Conservation (phyloP, 1,140 invertebrate species). For the Hyphantria cunea region DNA sequence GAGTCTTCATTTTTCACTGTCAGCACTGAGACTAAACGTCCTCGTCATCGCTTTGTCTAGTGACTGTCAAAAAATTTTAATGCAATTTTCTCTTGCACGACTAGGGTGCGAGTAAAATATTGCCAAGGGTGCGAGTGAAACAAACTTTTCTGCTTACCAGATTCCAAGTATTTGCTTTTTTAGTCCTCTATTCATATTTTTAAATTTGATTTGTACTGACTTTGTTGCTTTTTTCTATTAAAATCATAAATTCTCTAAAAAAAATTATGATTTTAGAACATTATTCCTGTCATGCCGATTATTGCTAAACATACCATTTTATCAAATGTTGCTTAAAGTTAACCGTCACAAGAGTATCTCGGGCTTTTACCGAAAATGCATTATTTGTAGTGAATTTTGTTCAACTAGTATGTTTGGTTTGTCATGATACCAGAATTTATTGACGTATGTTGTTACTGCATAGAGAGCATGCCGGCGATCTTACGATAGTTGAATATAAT, state of each 20-base stretch:
- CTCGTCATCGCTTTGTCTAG: slow-evolving; percentile 65
- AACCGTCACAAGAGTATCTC: too few species aligned
- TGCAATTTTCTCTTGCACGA: slow-evolving; percentile 53
- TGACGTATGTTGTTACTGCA: slow-evolving; percentile 52
- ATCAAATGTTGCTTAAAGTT: too few species aligned
- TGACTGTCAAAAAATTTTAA: slow-evolving; percentile 71
- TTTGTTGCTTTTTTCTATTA: too few species aligned
- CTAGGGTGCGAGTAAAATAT: slow-evolving; percentile 47
- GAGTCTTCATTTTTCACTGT: slow-evolving; percentile 76
- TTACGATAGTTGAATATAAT: slow-evolving; percentile 67
- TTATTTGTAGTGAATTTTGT: slow-evolving; percentile 53
- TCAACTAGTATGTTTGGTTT: slow-evolving; percentile 58
- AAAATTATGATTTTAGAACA: too few species aligned
- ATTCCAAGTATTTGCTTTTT: slow-evolving; percentile 36
- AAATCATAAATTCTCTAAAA: too few species aligned
- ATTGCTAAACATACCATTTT: too few species aligned
- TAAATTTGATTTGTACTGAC: too few species aligned
- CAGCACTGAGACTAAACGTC: slow-evolving; percentile 62
- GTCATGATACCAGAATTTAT: slow-evolving; percentile 65
- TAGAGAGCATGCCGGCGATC: slow-evolving; percentile 43
- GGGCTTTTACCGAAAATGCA: too few species aligned
- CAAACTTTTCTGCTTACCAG: slow-evolving; percentile 35
- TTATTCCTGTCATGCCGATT: too few species aligned
- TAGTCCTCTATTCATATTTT: too few species aligned
- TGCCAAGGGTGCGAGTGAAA: slow-evolving; percentile 33